phyloP scores from a whole-genome alignment of 2,888 invertebrate species.

The Himalopsyche japonica region DNA sequence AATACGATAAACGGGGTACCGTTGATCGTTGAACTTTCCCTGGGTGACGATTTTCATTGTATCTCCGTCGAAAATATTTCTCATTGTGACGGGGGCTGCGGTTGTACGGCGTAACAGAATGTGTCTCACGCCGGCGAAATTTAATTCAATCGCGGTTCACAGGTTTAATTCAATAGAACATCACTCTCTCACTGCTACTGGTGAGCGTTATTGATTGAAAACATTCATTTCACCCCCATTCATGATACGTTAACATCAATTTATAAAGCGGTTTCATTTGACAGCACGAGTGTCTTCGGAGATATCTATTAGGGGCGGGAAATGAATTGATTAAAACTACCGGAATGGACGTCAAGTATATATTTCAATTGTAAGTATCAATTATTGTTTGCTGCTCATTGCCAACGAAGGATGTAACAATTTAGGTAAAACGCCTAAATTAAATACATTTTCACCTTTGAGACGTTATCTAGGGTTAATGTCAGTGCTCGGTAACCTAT shows the following conservation, averaged over 20 bases:
- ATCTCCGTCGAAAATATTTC: background rate
- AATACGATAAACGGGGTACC: background rate
- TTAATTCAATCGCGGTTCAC: background rate
- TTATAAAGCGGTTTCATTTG: background rate
- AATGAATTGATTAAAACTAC: background rate
- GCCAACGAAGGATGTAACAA: too few relatives aligned
- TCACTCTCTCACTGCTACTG: background rate
- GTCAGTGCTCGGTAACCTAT: too few relatives aligned
- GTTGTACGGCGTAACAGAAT: background rate
- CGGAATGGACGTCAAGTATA: too few relatives aligned
- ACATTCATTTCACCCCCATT: background rate
- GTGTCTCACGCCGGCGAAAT: background rate
- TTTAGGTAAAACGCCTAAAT: too few relatives aligned
- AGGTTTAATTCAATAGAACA: background rate
- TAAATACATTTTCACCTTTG: too few relatives aligned
- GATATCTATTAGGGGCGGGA: background rate
- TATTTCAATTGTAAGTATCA: too few relatives aligned
- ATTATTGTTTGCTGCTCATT: too few relatives aligned
- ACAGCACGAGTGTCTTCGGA: background rate
- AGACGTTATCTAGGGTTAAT: too few relatives aligned
- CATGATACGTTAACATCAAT: background rate
- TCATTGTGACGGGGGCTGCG: background rate
- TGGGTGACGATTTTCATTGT: background rate
- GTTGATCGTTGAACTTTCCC: background rate
- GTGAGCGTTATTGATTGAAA: background rate